Base-by-base conservation (phyloP, 2,888 invertebrate genomes). In the Micropterix aruncella region DNA sequence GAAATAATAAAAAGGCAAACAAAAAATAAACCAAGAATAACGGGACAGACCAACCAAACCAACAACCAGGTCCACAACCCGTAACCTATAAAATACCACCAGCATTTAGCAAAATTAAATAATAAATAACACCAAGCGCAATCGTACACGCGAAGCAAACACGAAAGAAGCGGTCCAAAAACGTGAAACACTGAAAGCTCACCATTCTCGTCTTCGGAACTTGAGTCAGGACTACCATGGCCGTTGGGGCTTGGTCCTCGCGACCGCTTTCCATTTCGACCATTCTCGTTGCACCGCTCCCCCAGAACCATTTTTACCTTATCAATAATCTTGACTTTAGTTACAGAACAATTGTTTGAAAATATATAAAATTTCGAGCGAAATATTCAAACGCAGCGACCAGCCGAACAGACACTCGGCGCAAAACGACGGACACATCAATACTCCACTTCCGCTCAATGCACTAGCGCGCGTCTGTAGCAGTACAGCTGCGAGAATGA, bases 241-340 rank as follows among this genome's bases (percentile, higher is more conserved):
- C 85, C 85, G 74, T 89, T 90, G 54, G 92, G 92, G 75, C 90
- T 91, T 60, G 90, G 87, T 62, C 90, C 91, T 63, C 89, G 77
- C 56, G 90, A 91, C 66, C 90, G 80, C 59, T 88, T 80, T 53
- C 91, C 91, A 70, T 89, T 89, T 60, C 88, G 76, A 57, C 85
- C 73, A 54, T 75, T 82, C 63, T 90, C 89, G 55, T 75, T 78
- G 70, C 84, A 88, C 71, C 88, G 81, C 63, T 92, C 91, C 19
- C 89, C 87, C 63, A 91, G 75, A 62, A 92, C 91, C 91, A 92
- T 90, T 63, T 69, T 76, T 55, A 43, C 48, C 57, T 39, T 39
- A 39, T 41, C 17, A 39, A 12, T 5, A 5, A n/a, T 12, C 36
- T 27, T 12, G 7, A 9, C 36, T 7, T 7, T 12, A 9, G 12